These are phyloP conservation scores for Ametastegia equiseti DNA, from an alignment of 2,888 invertebrate species.

Conservation along the genomic window DNA sequence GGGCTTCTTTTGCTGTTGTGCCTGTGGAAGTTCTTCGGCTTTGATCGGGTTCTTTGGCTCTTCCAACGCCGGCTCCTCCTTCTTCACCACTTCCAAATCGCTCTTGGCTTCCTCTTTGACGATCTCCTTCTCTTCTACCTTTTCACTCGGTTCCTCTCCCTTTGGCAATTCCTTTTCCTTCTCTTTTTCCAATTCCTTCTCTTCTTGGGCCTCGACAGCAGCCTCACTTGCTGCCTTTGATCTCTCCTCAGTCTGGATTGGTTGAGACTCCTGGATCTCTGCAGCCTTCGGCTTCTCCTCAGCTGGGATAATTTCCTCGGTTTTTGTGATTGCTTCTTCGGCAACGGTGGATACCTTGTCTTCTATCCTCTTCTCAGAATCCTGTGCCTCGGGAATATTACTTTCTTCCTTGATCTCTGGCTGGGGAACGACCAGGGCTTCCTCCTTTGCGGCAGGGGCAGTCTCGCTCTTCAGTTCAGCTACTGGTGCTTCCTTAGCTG, in stretches of 20 bases:
- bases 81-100: conserved; percentile 52
- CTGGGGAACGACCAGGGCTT: not conserved
- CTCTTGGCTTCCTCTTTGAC: conserved; percentile 66
- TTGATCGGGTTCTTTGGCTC: conserved; percentile 48
- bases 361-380: not conserved
- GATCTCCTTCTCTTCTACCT: conserved; percentile 57
- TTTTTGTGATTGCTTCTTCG: not conserved
- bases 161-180: conserved; percentile 54
- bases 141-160: too few relatives aligned
- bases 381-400: not conserved
- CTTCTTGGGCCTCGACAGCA: conserved; percentile 60
- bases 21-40: conserved; percentile 45
- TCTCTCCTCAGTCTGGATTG: conserved; percentile 65
- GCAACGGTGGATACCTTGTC: not conserved
- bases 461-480: conserved; percentile 34
- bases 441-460: conserved; percentile 1
- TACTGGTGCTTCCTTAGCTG: not conserved
- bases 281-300: conserved; percentile 68
- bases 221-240: conserved; percentile 66
- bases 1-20: conserved; percentile 46
- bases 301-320: not conserved
- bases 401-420: conserved; percentile 12
- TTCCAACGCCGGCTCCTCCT: conserved; percentile 49
- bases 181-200: conserved; percentile 60
- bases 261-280: conserved; percentile 73